A percentile compares a stretch with the other conserved stretches of the same genome.
These are phyloP conservation scores for Platyscapa corneri DNA, from an alignment of 1,140 invertebrate species.

Conservation along the genomic window DNA sequence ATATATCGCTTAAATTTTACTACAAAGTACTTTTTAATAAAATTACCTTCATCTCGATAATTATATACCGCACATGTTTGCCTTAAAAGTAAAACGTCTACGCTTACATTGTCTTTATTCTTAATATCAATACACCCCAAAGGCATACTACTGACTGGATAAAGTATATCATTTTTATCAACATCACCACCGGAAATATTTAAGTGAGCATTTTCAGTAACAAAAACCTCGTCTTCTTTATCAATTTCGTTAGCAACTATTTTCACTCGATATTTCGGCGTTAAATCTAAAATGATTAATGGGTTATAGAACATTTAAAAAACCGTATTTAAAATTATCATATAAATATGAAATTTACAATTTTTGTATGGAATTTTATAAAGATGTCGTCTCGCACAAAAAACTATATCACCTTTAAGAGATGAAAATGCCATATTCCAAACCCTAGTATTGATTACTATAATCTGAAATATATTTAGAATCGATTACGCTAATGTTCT, in stretches of 20 bases:
- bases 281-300: conserved; percentile 54
- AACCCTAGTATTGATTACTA: conserved; percentile 55
- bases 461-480: conserved; percentile 53
- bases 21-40: neutral
- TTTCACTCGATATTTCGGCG: conserved; percentile 56
- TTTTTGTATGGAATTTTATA: conserved; percentile 58
- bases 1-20: no score
- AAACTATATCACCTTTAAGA: conserved; percentile 56
- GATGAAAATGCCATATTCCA: conserved; percentile 55
- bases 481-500: neutral
- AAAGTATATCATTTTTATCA: conserved; percentile 48
- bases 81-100: conserved; percentile 53
- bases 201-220: conserved; percentile 41
- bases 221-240: conserved; percentile 44
- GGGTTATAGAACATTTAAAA: neutral
- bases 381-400: conserved; percentile 55
- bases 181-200: conserved; percentile 48
- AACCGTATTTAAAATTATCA: neutral
- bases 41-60: conserved; percentile 57
- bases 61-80: conserved; percentile 52
- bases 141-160: conserved; percentile 55
- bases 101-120: conserved; percentile 30
- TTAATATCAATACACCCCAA: conserved; percentile 52
- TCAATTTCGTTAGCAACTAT: conserved; percentile 50
- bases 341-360: conserved; percentile 51